Evolutionary conservation across 2,113 vertebrate genomes (phyloP), one percentile per base, ranked within the genome.

Genomic region (Machaerirhynchus nigripectus): DNA sequence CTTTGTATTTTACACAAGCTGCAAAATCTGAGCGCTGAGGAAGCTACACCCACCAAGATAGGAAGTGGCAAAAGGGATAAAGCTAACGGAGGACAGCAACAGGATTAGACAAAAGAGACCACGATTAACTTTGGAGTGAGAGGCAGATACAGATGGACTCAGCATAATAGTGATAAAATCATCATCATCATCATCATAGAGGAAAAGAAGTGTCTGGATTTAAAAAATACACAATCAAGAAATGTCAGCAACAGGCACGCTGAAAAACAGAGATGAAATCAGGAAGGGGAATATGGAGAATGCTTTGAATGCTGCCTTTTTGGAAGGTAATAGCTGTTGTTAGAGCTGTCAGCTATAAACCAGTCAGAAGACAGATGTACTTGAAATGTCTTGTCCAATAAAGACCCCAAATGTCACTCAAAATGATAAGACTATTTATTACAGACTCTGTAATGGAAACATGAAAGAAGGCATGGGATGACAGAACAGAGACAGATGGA

Each of bases 391-490:
- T 89, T 91, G 79, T 75, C 90, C 87, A 92, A 90, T 93, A 95
- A 89, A 95, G 79, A 94, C 78, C 50, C 89, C 74, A 95, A 95
- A 90, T 95, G 86, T 83, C 93, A 95, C 75, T 97, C 93, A 97
- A 94, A 97, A 68, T 64, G 70, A 96, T 96, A 60, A 93, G 79
- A 70, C 60, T 97, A 91, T 96, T 96, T 96, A 94, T 95, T 96
- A 76, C 50, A 71, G 80, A 52, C 84, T 85, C 89, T 86, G 69
- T 93, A 77, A 82, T 90, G 85, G 64, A 74, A 95, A 95, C 46
- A 80, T 87, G 84, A 96, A 94, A 90, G 80, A 90, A 91, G 42
- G 52, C 80, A 93, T 24, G 39, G 70, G 70, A 80, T 1, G 5
- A 55, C 64, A 93, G 53, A 85, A 87, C 39, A 82, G 40, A 94